Base-by-base conservation (phyloP, 2,113 vertebrate species). In the Spheniscus mendiculus region DNA sequence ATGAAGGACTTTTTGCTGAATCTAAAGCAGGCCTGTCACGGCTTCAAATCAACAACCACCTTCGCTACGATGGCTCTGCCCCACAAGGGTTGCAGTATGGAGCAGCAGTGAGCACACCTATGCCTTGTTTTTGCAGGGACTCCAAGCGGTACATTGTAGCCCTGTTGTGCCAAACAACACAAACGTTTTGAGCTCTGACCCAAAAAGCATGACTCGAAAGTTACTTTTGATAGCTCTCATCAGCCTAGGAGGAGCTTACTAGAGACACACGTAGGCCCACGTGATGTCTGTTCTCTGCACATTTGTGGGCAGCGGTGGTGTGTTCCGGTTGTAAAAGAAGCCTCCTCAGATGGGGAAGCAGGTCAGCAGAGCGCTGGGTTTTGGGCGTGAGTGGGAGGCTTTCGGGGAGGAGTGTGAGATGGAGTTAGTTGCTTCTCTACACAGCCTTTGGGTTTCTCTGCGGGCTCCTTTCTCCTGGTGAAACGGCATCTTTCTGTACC, bases 251-350 rank as follows among this genome's bases (percentile, higher is more conserved):
- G 79, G 36, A 83, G 58, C 73, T 77, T 80, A 47, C 42, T 36
- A 67, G 90, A 38, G 58, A 17, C 44, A 23, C 22, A 12, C 0
- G 2, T 34, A 56, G 34, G 36, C 36, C 49, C 84, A 73, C 1
- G 8, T 85, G 84, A 7, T 53, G 36, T 84, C 88, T 91, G 71
- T 94, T 95, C 87, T 66, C 66, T n/a, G 58, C 58, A 58, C 45
- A 7, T 83, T 47, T 73, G 92, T 92, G 90, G 95, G 92, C 90
- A 93, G 95, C 61, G 95, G 59, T 91, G 88, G 13, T 92, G 78
- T 90, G 89, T 74, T 93, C 84, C 2, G 12, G 58, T 95, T 93
- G 96, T 95, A 94, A 45, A 92, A 83, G 87, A 70, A 91, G 87
- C 59, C 42, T 15, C 70, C 61, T 96, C 91, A 49, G 90, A 78